Conservation (phyloP, 2,888 invertebrate genomes). For the Stomorhina lunata region DNA sequence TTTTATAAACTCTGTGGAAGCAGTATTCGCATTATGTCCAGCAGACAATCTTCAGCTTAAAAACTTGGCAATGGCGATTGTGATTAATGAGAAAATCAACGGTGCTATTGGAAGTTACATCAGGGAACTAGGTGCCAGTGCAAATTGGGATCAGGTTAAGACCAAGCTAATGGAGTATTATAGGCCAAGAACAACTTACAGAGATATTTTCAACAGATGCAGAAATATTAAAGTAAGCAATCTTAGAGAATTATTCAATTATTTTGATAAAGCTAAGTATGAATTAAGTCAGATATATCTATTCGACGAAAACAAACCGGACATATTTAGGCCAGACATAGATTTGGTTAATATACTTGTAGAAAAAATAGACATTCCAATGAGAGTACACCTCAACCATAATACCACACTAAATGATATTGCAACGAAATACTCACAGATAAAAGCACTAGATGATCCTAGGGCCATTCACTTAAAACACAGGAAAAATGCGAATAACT, state of each 20-base stretch:
- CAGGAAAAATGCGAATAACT: no score
- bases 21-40: not conserved
- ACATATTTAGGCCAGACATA: not conserved
- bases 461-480: no score
- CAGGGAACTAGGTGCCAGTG: not conserved
- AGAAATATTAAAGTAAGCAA: not conserved
- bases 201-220: not conserved
- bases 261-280: not conserved
- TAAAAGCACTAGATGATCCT: not conserved
- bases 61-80: not conserved
- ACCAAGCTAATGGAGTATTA: not conserved
- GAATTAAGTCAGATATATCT: no score
- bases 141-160: not conserved
- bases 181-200: not conserved
- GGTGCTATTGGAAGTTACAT: not conserved
- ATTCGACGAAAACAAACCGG: not conserved
- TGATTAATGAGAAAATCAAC: not conserved
- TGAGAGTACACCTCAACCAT: no score
- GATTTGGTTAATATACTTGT: not conserved
- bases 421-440: not conserved
- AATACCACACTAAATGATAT: not conserved
- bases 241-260: not conserved
- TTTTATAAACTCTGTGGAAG: not conserved
- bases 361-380: not conserved
- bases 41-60: not conserved